Percentiles rank a stretch among this genome's conserved stretches.
Evolutionary conservation across 2,113 vertebrate genomes (phyloP).

Genomic region (Aptenodytes patagonicus): DNA sequence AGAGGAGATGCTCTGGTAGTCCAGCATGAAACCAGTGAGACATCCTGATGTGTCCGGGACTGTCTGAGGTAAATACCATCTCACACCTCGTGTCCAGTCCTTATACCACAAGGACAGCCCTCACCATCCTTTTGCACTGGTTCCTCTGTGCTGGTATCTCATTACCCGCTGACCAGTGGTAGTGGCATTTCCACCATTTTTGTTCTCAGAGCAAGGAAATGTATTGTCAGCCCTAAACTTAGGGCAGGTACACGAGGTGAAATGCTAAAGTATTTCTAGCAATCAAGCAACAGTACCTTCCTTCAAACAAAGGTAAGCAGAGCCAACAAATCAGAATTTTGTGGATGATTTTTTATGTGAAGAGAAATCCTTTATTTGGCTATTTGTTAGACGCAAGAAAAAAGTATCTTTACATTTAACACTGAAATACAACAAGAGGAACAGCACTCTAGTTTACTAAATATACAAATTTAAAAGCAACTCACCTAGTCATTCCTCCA

Average conservation of each 20-base stretch:
- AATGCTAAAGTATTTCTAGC: not conserved
- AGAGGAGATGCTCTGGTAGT: not conserved
- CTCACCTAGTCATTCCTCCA: not conserved
- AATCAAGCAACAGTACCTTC: not conserved
- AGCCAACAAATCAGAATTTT: not conserved
- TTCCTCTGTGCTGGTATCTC: not conserved
- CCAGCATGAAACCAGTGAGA: not conserved
- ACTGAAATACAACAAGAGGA: not conserved
- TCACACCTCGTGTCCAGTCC: not conserved
- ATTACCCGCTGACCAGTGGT: not conserved
- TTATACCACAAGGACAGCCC: not conserved
- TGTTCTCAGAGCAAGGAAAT: not conserved
- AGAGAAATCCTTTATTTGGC: not conserved
- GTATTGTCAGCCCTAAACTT: not conserved
- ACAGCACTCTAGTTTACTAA: not conserved
- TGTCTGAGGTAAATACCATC: not conserved
- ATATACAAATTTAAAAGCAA: not conserved
- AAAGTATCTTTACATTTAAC: not conserved
- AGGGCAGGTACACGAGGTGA: not conserved
- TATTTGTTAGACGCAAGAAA: not conserved
- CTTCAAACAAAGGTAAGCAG: not conserved
- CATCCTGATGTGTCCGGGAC: not conserved
- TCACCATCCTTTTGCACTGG: not conserved
- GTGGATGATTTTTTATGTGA: not conserved
- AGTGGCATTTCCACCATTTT: not conserved